Evolutionary conservation across 1,140 invertebrate genomes (phyloP).

Genomic region (Ips nitidus): DNA sequence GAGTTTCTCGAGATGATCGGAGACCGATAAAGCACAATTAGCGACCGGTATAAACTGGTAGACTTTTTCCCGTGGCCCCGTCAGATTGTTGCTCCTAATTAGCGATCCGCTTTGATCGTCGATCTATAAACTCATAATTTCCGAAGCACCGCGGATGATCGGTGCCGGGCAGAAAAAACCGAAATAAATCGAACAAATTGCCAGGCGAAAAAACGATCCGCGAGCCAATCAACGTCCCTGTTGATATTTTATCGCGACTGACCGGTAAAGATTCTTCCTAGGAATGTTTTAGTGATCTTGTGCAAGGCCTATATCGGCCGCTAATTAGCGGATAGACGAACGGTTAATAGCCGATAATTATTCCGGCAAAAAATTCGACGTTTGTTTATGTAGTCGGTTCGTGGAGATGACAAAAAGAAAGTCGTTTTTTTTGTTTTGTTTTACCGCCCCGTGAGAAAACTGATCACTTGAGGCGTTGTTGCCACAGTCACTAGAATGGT

Average conservation of each 20-base stretch:
- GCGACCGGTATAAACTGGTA: no score
- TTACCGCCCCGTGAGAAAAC: no score
- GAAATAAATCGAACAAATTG: conserved; percentile 29
- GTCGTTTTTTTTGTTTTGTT: not conserved
- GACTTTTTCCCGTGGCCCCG: not conserved
- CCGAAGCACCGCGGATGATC: conserved; percentile 2
- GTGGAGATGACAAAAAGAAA: not conserved
- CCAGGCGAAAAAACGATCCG: conserved; percentile 14
- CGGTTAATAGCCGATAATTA: conserved; percentile 20
- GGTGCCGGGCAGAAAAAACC: conserved; percentile 4
- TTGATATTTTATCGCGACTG: conserved; percentile 16
- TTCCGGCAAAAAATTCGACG: conserved; percentile 16
- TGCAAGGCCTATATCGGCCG: conserved; percentile 16
- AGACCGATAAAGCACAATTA: no score
- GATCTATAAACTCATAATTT: conserved; percentile 20
- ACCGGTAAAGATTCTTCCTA: conserved; percentile 23
- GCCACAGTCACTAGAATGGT: no score
- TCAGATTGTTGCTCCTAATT: conserved; percentile 19
- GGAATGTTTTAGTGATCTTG: not conserved
- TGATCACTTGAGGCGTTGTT: no score
- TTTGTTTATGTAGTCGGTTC: conserved; percentile 2
- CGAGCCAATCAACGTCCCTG: conserved; percentile 18
- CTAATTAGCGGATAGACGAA: conserved; percentile 17
- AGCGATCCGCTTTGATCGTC: conserved; percentile 18
- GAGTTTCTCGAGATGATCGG: no score